Evolutionary conservation across 1,140 invertebrate species (phyloP).

Genomic region (Macrosteles quadrilineatus): DNA sequence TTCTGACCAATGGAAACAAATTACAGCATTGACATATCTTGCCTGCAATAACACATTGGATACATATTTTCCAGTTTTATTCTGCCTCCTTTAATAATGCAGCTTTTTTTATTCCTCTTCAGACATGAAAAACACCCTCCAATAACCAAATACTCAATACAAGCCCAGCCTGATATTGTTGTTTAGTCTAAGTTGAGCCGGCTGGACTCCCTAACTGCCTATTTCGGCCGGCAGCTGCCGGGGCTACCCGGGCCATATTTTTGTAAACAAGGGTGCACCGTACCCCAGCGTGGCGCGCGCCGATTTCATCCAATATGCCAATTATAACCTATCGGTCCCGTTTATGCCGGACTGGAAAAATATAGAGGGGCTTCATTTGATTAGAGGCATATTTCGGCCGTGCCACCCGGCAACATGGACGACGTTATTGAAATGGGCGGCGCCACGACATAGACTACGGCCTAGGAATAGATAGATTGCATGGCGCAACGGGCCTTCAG

Average conservation of each 20-base stretch:
- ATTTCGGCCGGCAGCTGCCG: neutral
- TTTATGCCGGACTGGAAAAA: neutral
- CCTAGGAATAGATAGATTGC: too few relatives aligned
- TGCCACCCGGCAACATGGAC: neutral
- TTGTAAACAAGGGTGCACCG: slow-evolving; percentile 9
- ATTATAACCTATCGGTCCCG: neutral
- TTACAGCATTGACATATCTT: too few relatives aligned
- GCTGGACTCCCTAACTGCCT: too few relatives aligned
- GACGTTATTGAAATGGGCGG: neutral
- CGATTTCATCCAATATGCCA: slow-evolving; percentile 7
- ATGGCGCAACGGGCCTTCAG: too few relatives aligned
- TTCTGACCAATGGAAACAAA: too few relatives aligned
- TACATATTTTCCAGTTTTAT: too few relatives aligned
- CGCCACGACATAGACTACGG: too few relatives aligned
- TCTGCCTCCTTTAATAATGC: too few relatives aligned
- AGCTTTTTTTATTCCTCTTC: too few relatives aligned
- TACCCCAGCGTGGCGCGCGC: neutral
- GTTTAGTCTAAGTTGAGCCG: slow-evolving; percentile 6
- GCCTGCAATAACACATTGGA: too few relatives aligned
- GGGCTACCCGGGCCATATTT: neutral
- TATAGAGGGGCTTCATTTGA: slow-evolving; percentile 9
- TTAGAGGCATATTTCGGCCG: neutral
- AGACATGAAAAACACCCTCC: too few relatives aligned
- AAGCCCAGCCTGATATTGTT: neutral
- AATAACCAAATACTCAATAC: too few relatives aligned